Evolutionary conservation across 37 sponge, comb jelly and placozoan species (phyloP).

Genomic region (Haliclona indistincta): DNA sequence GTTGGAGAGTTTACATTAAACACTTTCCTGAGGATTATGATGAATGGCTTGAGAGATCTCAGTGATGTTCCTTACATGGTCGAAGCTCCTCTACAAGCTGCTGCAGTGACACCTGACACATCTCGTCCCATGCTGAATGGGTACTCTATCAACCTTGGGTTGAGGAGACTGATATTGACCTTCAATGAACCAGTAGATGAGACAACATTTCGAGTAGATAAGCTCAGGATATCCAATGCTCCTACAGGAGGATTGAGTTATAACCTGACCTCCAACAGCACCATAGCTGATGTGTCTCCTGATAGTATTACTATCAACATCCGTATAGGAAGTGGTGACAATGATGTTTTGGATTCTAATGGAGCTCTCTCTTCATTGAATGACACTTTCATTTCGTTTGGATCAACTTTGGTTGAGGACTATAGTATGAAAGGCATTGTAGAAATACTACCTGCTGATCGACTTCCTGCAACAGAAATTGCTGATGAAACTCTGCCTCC

Average conservation of each 20-base stretch:
- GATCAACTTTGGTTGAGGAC: constrained; percentile 33
- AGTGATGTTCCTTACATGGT: constrained; percentile 30
- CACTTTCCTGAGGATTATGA: constrained; percentile 49
- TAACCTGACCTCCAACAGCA: constrained; percentile 13
- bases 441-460: constrained; percentile 5
- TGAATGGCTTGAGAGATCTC: constrained; percentile 54
- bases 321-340: constrained; percentile 44
- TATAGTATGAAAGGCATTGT: constrained; percentile 33
- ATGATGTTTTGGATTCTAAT: not conserved
- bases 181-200: constrained; percentile 78
- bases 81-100: constrained; percentile 23
- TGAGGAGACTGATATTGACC: constrained; percentile 65
- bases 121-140: constrained; percentile 33
- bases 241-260: not conserved
- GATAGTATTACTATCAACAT: constrained; percentile 60
- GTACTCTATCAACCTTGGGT: constrained; percentile 72
- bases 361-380: constrained; percentile 45
- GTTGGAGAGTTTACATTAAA: constrained; percentile 48
- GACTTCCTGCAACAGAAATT: constrained; percentile 44
- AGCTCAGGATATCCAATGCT: constrained; percentile 27
- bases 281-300: constrained; percentile 50
- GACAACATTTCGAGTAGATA: not conserved
- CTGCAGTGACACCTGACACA: constrained; percentile 53
- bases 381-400: constrained; percentile 64
- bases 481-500: constrained; percentile 77